Evolutionary conservation across 2,797 vertebrate species (phyloP).

Genomic region (Diplodus puntazzo): DNA sequence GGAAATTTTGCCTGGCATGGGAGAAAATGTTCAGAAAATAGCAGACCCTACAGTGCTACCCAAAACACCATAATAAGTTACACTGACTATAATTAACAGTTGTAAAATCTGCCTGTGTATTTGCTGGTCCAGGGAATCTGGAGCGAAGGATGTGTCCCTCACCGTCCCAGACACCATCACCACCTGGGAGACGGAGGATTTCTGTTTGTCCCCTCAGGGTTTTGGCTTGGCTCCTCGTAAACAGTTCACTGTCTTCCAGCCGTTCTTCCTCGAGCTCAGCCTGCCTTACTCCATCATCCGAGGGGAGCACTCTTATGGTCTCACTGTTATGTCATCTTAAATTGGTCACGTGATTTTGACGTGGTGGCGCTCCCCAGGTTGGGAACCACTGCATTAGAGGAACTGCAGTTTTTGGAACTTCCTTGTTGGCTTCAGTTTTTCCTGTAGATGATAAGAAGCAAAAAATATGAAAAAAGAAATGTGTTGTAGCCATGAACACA

Average conservation of each 20-base stretch:
- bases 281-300: conserved; percentile 87
- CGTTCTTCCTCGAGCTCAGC: conserved; percentile 86
- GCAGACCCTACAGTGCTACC: no score
- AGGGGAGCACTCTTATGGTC: conserved; percentile 86
- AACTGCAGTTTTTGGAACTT: no score
- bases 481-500: background rate
- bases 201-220: conserved; percentile 80
- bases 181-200: conserved; percentile 83
- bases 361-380: no score
- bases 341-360: no score
- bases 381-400: no score
- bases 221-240: conserved; percentile 83
- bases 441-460: no score
- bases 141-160: conserved; percentile 59
- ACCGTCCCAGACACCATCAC: conserved; percentile 85
- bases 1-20: no score
- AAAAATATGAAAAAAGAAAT: no score
- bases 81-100: background rate
- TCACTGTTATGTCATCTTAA: no score
- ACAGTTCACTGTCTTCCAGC: conserved; percentile 84
- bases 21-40: no score
- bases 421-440: no score
- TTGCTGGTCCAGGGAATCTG: conserved; percentile 70
- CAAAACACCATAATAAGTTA: no score
- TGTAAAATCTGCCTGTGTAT: conserved; percentile 19